Conservation (phyloP, 1,140 invertebrate genomes). For the Brachionus rubens region DNA sequence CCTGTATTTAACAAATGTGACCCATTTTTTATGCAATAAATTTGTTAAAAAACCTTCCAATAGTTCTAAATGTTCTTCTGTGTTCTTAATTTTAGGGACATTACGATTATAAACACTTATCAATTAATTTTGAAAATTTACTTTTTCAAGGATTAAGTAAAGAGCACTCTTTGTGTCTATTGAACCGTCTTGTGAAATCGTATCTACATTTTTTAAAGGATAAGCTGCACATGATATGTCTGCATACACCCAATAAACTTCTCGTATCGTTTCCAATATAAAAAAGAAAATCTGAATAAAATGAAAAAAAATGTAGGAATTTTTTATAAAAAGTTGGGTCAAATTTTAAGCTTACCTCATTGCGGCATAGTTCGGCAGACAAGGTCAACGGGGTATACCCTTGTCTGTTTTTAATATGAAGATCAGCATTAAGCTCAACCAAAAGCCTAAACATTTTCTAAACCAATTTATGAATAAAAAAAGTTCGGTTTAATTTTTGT, state of each 20-base stretch:
- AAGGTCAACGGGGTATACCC: constrained; percentile 87
- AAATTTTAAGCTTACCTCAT: constrained; percentile 65
- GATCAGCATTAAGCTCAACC: constrained; percentile 80
- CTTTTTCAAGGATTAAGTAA: constrained; percentile 96
- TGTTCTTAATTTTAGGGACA: too few species aligned
- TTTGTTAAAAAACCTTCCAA: constrained; percentile 91
- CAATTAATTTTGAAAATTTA: constrained; percentile 63
- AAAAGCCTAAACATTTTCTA: constrained; percentile 89
- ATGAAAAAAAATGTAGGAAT: neutral
- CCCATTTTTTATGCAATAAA: constrained; percentile 93
- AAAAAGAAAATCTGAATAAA: constrained; percentile 77
- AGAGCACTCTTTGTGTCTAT: constrained; percentile 89
- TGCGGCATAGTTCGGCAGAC: constrained; percentile 83
- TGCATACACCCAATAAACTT: constrained; percentile 82
- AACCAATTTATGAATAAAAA: constrained; percentile 20
- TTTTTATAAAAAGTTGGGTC: neutral
- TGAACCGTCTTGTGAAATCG: constrained; percentile 81
- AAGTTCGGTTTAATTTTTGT: too few species aligned
- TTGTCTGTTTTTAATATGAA: constrained; percentile 78
- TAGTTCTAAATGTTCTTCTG: constrained; percentile 87
- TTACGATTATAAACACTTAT: too few species aligned
- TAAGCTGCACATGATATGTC: constrained; percentile 94
- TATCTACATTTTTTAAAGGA: constrained; percentile 90
- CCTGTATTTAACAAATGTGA: constrained; percentile 86
- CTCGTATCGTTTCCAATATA: constrained; percentile 85